A percentile compares a stretch with the other conserved stretches of the same genome.
phyloP scores from a whole-genome alignment of 2,888 invertebrate species.

The Lymantria monacha region DNA sequence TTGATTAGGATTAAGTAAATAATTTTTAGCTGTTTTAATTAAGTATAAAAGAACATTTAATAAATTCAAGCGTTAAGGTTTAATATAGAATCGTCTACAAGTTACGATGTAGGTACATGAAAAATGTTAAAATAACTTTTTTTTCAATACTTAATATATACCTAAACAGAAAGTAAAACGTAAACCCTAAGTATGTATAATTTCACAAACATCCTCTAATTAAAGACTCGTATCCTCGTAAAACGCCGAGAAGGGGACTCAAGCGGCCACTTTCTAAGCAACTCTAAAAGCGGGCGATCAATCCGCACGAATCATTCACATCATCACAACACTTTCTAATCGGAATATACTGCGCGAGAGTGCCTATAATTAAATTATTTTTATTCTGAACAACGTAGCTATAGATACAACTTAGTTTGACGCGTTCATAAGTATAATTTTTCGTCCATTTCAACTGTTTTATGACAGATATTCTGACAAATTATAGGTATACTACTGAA shows the following conservation, averaged over 20 bases:
- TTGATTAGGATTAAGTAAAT: too few relatives aligned
- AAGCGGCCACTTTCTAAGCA: slow-evolving; percentile 73
- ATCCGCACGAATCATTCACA: slow-evolving; percentile 68
- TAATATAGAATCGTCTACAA: too few relatives aligned
- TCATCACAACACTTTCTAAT: slow-evolving; percentile 79
- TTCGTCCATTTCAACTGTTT: too few relatives aligned
- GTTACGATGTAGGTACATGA: too few relatives aligned
- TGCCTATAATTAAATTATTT: slow-evolving; percentile 53
- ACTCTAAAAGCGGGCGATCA: slow-evolving; percentile 70
- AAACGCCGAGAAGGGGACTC: slow-evolving; percentile 57
- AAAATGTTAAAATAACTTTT: too few relatives aligned
- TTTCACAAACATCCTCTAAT: slow-evolving; percentile 55
- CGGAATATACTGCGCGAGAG: slow-evolving; percentile 56
- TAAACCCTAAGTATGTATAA: slow-evolving; percentile 6
- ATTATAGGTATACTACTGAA: too few relatives aligned
- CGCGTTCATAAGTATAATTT: too few relatives aligned
- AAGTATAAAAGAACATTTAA: too few relatives aligned
- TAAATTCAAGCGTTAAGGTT: too few relatives aligned
- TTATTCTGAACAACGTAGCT: slow-evolving; percentile 12
- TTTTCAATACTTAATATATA: background rate
- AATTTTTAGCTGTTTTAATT: too few relatives aligned
- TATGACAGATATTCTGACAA: too few relatives aligned
- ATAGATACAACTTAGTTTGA: too few relatives aligned
- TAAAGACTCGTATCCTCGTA: slow-evolving; percentile 56
- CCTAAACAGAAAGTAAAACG: slow-evolving; percentile 5